Base-by-base conservation (phyloP, 2,888 invertebrate species). In the Drosophila bunnanda region DNA sequence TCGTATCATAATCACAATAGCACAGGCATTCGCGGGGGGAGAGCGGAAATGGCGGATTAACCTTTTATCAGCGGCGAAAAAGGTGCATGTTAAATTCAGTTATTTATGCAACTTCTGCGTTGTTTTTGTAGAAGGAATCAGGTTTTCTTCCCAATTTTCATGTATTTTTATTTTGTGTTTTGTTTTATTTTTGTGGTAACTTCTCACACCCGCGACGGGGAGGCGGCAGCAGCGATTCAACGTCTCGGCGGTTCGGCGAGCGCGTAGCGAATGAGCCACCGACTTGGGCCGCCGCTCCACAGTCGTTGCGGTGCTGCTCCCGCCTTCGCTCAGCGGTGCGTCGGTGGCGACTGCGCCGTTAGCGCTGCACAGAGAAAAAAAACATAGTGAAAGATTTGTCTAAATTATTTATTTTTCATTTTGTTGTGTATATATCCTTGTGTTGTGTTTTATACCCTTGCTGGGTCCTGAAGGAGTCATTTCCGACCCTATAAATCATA, bases 231-330 rank as follows among this genome's bases (percentile, higher is more conserved):
- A 38, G 53, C 74, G 74, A 46, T 53, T 65, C 53, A 55, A 75
- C 75, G 75, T 65, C 75, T 72, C 75, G 72, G 53, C 53, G 66
- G 52, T 72, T 66, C 88, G 76, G 80, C 89, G 77, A 74, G 82
- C 89, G 82, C 88, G 79, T 76, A 75, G 75, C 89, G 85, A 88
- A 89, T 88, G 89, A 81, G 75, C 77, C 77, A 71, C 79, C 67
- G 32, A 39, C 53, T 53, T 39, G 62, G 34, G 22, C 20, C 44
- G 41, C 25, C 57, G 46, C 55, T 71, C 54, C 43, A 43, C 39
- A 12, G 59, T 22, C 22, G 32, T 17, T 10, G 25, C 25, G 22
- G 36, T 30, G 43, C 61, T 62, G 62, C 46, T 62, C 46, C 46
- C 62, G 46, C 62, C 67, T 57, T 50, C 67, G 67, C 79, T 83